phyloP scores from a whole-genome alignment of 2,888 invertebrate genomes.

The Nymphalis c-album region DNA sequence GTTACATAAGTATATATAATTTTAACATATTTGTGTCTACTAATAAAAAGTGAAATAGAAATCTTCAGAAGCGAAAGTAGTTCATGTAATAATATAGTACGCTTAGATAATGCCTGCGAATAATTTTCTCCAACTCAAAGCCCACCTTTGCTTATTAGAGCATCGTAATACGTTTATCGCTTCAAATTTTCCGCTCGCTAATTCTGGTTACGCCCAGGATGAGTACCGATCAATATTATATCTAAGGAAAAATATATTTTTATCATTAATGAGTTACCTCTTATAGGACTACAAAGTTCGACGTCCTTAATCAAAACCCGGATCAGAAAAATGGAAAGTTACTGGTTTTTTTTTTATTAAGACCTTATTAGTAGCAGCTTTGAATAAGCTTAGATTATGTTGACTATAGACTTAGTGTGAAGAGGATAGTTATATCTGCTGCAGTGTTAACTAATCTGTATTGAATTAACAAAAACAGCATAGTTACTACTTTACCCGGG shows the following conservation, averaged over 20 bases:
- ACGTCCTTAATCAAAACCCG: no score
- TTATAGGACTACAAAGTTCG: no score
- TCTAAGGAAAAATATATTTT: slow-evolving; percentile 10
- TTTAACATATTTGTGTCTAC: not conserved
- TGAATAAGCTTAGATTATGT: no score
- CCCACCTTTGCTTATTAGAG: slow-evolving; percentile 44
- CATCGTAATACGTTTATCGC: slow-evolving; percentile 42
- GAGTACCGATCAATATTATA: slow-evolving; percentile 21
- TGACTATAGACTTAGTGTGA: no score
- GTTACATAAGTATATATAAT: not conserved
- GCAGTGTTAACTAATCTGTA: no score
- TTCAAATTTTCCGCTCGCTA: slow-evolving; percentile 48
- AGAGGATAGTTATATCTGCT: no score
- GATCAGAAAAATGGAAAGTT: no score
- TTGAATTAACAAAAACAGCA: no score
- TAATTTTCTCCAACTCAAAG: slow-evolving; percentile 31
- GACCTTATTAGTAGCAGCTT: no score
- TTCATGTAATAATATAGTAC: slow-evolving; percentile 20
- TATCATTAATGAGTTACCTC: not conserved
- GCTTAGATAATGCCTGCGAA: slow-evolving; percentile 25
- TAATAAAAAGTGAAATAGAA: not conserved
- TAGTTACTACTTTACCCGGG: no score
- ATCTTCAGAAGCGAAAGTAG: slow-evolving; percentile 12
- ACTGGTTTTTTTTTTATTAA: no score
- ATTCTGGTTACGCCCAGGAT: slow-evolving; percentile 35